These are phyloP conservation scores for Dendrolimus punctatus DNA, from an alignment of 1,140 invertebrate genomes.

Conservation along the genomic window DNA sequence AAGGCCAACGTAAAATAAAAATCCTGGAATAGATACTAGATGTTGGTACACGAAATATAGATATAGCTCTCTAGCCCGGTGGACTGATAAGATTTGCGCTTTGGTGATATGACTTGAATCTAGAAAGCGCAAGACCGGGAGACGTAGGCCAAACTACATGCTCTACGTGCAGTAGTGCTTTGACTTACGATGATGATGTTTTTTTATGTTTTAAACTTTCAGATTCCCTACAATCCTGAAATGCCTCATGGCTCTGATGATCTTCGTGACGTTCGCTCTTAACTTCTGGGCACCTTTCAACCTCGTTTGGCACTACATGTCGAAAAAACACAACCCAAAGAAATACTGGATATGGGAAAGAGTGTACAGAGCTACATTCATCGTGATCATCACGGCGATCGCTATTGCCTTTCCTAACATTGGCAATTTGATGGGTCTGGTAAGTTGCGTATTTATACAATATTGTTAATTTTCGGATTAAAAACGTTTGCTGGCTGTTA, in stretches of 20 bases:
- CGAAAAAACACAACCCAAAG: conserved; percentile 35
- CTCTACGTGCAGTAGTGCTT: too few species aligned
- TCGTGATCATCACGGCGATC: conserved; percentile 34
- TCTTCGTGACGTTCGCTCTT: conserved; percentile 53
- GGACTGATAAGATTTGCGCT: too few species aligned
- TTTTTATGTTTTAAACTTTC: conserved; percentile 8
- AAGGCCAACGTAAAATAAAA: too few species aligned
- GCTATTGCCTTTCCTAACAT: conserved; percentile 58
- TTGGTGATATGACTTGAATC: too few species aligned
- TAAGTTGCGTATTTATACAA: conserved; percentile 20
- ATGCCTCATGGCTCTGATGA: conserved; percentile 52
- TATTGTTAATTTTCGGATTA: too few species aligned
- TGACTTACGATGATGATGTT: too few species aligned
- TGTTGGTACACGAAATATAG: too few species aligned
- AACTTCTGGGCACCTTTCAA: conserved; percentile 63
- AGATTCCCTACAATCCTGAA: conserved; percentile 54
- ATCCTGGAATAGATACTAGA: too few species aligned
- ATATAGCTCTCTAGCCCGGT: too few species aligned
- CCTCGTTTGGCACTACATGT: conserved; percentile 51
- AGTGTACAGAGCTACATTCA: conserved; percentile 40
- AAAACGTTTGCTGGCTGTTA: too few species aligned
- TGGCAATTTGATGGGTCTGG: conserved; percentile 53
- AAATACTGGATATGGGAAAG: conserved; percentile 51
- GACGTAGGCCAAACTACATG: too few species aligned
- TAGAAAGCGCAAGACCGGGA: too few species aligned